phyloP scores from a whole-genome alignment of 2,888 invertebrate genomes.

The Cryptocephalus moraei region DNA sequence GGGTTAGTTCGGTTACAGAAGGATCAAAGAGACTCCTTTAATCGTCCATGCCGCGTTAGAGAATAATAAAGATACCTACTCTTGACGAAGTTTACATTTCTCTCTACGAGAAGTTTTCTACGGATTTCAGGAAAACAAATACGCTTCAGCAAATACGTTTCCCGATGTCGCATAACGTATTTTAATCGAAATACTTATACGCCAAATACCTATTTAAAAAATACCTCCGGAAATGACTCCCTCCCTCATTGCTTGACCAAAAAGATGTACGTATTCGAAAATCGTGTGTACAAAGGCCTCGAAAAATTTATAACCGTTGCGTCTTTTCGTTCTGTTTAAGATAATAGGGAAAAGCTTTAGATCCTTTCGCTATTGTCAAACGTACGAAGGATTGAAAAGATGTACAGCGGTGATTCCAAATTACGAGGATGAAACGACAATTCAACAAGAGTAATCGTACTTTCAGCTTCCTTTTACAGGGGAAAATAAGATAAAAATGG shows the following conservation, averaged over 20 bases:
- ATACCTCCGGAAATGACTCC: slow-evolving; percentile 3
- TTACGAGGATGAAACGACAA: no score
- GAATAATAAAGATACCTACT: slow-evolving; percentile 18
- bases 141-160: slow-evolving; percentile 25
- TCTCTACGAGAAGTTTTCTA: slow-evolving; percentile 25
- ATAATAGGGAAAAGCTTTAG: background rate
- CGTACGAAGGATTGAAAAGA: no score
- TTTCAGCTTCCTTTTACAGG: no score
- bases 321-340: background rate
- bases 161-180: slow-evolving; percentile 14
- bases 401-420: no score
- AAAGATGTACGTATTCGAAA: background rate
- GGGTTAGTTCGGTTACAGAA: slow-evolving; percentile 14
- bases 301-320: background rate
- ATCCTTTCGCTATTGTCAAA: background rate
- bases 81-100: slow-evolving; percentile 29
- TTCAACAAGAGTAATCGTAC: no score
- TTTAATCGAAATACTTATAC: slow-evolving; percentile 13
- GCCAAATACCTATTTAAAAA: slow-evolving; percentile 9
- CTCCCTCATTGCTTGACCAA: slow-evolving; percentile 10
- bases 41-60: slow-evolving; percentile 14
- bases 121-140: slow-evolving; percentile 34
- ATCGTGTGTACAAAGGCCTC: background rate
- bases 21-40: slow-evolving; percentile 20
- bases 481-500: no score